Evolutionary conservation across 2,888 invertebrate genomes (phyloP).

Genomic region (Parthenolecanium corni): DNA sequence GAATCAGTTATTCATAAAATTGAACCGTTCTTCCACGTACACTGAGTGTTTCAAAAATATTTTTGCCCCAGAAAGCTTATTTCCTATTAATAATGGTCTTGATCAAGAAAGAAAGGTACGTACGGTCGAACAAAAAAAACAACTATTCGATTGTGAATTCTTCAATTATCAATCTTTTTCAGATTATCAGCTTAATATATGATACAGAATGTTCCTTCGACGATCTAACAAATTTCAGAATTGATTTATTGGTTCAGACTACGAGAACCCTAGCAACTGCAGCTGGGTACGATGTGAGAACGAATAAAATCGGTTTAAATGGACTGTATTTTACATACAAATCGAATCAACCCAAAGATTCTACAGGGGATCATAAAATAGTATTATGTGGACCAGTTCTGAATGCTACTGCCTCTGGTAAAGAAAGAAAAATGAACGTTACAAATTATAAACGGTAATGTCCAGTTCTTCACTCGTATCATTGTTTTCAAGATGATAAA

Average conservation of each 20-base stretch:
- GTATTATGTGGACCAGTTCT: constrained; percentile 12
- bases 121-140: no score
- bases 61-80: no score
- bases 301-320: neutral
- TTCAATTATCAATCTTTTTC: neutral
- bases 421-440: neutral
- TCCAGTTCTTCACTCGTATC: neutral
- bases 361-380: neutral
- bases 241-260: neutral
- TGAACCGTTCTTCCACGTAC: no score
- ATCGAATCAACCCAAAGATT: neutral
- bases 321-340: constrained; percentile 6
- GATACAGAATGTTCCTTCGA: neutral
- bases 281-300: neutral
- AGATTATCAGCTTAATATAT: neutral
- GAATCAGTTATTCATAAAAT: no score
- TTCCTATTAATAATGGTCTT: no score
- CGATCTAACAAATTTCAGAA: constrained; percentile 1
- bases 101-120: no score
- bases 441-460: neutral
- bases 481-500: neutral
- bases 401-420: neutral
- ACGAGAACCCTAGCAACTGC: neutral
- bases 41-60: no score
- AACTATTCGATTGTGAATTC: no score